These are phyloP conservation scores for Aplocera efformata DNA, from an alignment of 2,888 invertebrate species.

Conservation along the genomic window DNA sequence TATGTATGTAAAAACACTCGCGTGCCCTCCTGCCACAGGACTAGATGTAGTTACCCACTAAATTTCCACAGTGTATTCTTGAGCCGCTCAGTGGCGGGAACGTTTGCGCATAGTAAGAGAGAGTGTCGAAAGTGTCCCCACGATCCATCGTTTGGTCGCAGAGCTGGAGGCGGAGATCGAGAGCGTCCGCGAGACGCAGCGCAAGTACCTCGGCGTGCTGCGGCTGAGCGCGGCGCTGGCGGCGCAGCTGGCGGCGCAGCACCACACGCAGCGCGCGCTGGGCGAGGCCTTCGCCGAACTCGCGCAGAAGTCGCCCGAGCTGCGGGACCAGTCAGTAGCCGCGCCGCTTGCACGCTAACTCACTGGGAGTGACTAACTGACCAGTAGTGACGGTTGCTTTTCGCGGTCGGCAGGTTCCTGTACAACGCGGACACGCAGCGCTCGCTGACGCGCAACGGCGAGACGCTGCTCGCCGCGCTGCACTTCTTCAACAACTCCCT, in stretches of 20 bases:
- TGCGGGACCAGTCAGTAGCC: constrained; percentile 84
- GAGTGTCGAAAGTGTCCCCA: neutral
- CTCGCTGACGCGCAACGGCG: constrained; percentile 94
- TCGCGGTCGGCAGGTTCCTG: constrained; percentile 83
- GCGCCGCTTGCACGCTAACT: too few relatives aligned
- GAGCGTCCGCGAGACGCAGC: constrained; percentile 94
- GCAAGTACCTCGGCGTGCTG: constrained; percentile 93
- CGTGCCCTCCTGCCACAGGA: too few relatives aligned
- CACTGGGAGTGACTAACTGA: too few relatives aligned
- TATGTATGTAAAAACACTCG: too few relatives aligned
- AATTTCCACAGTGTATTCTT: too few relatives aligned
- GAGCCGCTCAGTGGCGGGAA: too few relatives aligned
- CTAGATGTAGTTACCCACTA: too few relatives aligned
- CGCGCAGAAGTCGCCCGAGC: constrained; percentile 96
- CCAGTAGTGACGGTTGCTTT: too few relatives aligned
- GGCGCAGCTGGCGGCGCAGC: constrained; percentile 85
- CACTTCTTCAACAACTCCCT: constrained; percentile 98
- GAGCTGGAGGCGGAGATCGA: constrained; percentile 98
- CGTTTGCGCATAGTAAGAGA: too few relatives aligned
- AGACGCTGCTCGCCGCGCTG: constrained; percentile 93
- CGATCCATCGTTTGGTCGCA: constrained; percentile 58
- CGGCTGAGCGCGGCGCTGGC: constrained; percentile 92
- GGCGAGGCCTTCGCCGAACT: constrained; percentile 97
- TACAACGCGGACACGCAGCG: constrained; percentile 98
- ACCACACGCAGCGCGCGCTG: constrained; percentile 90